Base-by-base conservation (phyloP, 2,113 vertebrate species). In the Chloroceryle aenea region DNA sequence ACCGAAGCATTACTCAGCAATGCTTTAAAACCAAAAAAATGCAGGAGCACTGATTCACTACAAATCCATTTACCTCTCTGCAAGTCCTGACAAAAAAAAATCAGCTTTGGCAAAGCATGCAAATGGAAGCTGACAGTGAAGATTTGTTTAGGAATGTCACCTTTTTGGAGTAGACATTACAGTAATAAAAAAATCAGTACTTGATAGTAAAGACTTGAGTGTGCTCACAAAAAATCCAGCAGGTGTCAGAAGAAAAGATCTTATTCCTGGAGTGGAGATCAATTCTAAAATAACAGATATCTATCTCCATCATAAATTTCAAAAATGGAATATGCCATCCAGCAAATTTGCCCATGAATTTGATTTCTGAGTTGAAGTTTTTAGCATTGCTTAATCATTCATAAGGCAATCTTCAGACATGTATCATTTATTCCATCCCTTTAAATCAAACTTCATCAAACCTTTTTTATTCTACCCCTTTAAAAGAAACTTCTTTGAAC, bases 231-330 rank as follows among this genome's bases (percentile, higher is more conserved):
- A 95, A 94, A 89, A 72, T 58, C n/a, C 58, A 68, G 50, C 50
- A 91, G 42, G 58, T 92, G 92, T 81, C 92, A 93, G 62, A 93
- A 87, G 52, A 55, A 90, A 94, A 89, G 76, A 92, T 89, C 88
- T 89, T 64, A 78, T 53, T 92, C 56, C 43, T 87, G 58, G 23
- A 80, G 40, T 79, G 40, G 22, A 94, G 83, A 93, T 95, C 95
- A 96, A 66, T 93, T 93, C 95, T 97, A 94, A 93, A 97, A 96
- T 95, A 96, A 95, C 92, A 96, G 92, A 93, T 96, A 96, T 97
- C 95, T 96, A 84, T 96, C 95, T 96, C 86, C 74, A 95, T 95
- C 88, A 96, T 92, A 96, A 96, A 93, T 96, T 97, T 97, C 95
- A 93, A 95, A 94, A 94, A 94, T 88, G 36, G 88, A 93, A 95